Evolutionary conservation across 2,888 invertebrate genomes (phyloP).

Genomic region (Nemapogon koenigi): DNA sequence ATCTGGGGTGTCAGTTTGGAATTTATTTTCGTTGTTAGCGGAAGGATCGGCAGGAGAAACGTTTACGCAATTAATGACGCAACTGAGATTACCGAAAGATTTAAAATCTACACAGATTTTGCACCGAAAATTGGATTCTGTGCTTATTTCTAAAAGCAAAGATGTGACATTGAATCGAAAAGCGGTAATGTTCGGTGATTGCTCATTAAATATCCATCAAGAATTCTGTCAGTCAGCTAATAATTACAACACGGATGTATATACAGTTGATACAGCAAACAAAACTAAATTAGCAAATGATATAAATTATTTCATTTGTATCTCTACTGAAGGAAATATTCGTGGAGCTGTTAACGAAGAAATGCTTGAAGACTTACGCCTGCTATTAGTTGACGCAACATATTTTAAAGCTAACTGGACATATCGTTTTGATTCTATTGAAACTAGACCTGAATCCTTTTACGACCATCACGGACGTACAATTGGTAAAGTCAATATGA

Average conservation of each 20-base stretch:
- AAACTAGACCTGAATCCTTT: conserved; percentile 62
- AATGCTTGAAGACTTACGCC: conserved; percentile 38
- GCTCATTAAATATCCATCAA: conserved; percentile 33
- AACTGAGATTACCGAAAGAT: conserved; percentile 37
- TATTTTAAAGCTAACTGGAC: conserved; percentile 79
- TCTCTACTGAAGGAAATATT: conserved; percentile 73
- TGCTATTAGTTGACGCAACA: conserved; percentile 71
- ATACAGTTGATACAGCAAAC: conserved; percentile 62
- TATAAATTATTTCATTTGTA: conserved; percentile 73
- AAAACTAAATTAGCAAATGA: conserved; percentile 47
- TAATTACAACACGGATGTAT: conserved; percentile 58
- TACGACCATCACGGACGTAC: conserved; percentile 62
- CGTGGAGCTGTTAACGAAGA: conserved; percentile 65
- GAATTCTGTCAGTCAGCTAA: conserved; percentile 46
- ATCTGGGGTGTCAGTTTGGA: conserved; percentile 52
- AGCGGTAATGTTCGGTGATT: conserved; percentile 41
- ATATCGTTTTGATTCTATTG: conserved; percentile 65
- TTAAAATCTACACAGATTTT: conserved; percentile 36
- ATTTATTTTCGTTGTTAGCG: conserved; percentile 42
- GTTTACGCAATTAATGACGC: conserved; percentile 38
- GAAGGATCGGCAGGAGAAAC: conserved; percentile 51
- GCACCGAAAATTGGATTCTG: conserved; percentile 31
- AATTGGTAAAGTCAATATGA: conserved; percentile 73
- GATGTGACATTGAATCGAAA: conserved; percentile 38
- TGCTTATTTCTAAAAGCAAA: conserved; percentile 30